A percentile compares a stretch with the other conserved stretches of the same genome.
Conservation (phyloP, 2,113 vertebrate genomes). For the Phrynosoma platyrhinos region DNA sequence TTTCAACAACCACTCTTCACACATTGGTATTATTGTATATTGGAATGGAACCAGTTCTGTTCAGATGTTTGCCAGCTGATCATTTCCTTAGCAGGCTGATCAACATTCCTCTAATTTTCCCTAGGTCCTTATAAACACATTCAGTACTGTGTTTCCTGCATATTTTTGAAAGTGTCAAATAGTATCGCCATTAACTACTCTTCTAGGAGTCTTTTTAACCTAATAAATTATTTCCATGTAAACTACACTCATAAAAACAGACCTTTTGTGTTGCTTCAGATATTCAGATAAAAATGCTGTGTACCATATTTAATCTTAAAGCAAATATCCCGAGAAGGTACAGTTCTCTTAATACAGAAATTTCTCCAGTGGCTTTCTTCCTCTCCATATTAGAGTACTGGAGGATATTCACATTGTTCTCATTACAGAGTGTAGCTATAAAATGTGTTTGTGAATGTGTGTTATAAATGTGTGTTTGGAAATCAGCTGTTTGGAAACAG, state of each 20-base stretch:
- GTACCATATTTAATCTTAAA: not conserved
- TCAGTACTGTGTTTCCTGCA: not conserved
- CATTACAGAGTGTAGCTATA: not conserved
- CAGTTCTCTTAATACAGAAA: not conserved
- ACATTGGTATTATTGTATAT: too few relatives aligned
- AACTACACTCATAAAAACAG: slow-evolving; percentile 22
- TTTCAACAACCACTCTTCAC: too few relatives aligned
- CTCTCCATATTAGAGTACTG: not conserved
- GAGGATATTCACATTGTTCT: not conserved
- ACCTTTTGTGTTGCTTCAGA: not conserved
- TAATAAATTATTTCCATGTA: slow-evolving; percentile 5
- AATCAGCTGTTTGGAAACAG: too few relatives aligned
- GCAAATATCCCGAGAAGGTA: not conserved
- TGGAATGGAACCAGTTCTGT: not conserved
- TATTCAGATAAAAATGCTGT: not conserved
- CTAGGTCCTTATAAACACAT: too few relatives aligned
- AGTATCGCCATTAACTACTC: not conserved
- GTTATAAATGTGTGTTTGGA: too few relatives aligned
- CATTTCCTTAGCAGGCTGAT: not conserved
- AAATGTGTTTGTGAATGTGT: not conserved
- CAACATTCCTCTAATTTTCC: not conserved
- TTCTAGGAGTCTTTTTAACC: not conserved
- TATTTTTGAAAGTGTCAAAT: not conserved
- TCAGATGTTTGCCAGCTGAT: not conserved
- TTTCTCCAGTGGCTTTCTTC: not conserved